These are phyloP conservation scores for Aramus guarauna DNA, from an alignment of 2,113 vertebrate genomes.

Conservation along the genomic window DNA sequence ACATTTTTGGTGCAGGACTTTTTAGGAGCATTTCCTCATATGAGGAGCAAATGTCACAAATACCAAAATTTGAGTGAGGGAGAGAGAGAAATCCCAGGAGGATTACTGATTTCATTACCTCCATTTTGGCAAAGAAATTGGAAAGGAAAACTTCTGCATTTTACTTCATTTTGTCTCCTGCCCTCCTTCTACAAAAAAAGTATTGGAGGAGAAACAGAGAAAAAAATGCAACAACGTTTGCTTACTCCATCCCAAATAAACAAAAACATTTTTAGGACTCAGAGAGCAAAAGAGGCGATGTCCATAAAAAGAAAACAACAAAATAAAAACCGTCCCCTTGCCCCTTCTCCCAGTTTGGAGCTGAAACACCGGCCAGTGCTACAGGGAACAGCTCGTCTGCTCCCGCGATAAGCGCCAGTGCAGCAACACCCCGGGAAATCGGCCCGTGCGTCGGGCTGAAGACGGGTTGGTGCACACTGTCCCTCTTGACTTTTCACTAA, in stretches of 20 bases:
- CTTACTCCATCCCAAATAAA: neutral
- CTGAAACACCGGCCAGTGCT: neutral
- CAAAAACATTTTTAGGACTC: conserved; percentile 18
- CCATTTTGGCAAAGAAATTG: conserved; percentile 43
- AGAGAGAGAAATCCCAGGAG: conserved; percentile 19
- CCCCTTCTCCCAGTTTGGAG: conserved; percentile 49
- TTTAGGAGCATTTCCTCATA: conserved; percentile 74
- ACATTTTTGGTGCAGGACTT: conserved; percentile 65
- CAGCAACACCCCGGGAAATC: neutral
- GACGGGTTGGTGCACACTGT: neutral
- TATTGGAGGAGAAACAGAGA: neutral
- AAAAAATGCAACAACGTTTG: neutral
- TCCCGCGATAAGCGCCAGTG: neutral
- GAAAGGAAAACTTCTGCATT: conserved; percentile 32
- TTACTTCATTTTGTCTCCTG: conserved; percentile 19
- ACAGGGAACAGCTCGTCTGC: neutral
- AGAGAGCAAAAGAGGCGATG: neutral
- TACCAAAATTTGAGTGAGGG: conserved; percentile 57
- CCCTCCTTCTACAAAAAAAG: neutral
- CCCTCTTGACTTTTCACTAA: neutral
- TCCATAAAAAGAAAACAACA: conserved; percentile 44
- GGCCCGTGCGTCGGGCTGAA: accelerated
- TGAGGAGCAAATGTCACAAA: conserved; percentile 75
- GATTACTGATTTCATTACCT: conserved; percentile 34
- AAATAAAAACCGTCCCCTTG: conserved; percentile 4